Base-by-base conservation (phyloP, 1,140 invertebrate species). In the Atopsyche davidsoni region DNA sequence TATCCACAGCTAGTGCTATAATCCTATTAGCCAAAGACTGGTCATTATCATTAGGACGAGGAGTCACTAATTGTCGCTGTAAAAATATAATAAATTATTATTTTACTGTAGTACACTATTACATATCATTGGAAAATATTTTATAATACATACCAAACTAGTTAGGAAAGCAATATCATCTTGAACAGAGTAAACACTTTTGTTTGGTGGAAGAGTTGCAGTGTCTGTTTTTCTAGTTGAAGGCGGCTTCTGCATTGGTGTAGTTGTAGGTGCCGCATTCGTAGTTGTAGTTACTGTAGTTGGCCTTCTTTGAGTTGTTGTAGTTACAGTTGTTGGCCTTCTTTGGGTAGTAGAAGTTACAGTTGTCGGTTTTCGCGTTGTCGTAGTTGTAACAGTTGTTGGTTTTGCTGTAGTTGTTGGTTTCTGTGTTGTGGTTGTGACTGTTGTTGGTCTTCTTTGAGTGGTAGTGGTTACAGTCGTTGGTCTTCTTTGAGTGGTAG, bases 81-180 rank as follows among this genome's bases (percentile, higher is more conserved):
- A 56, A 56, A 1, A 13, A 34, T n/a, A 46, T 17, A 39, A 39
- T 36, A 36, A 36, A 9, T 7, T 36, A 7, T 36, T 9, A 14
- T 14, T 38, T 38, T 38, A 38, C 17, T 7, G 24, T 28, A 28
- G n/a, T 28, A 28, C 6, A 28, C n/a, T 28, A 7, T 28, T 7
- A 28, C n/a, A 7, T 7, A 28, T 28, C 25, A 7, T 28, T 36
- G 7, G 13, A 10, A 36, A 36, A 36, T 13, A 49, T 11, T 23
- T 10, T 46, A 21, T 11, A 43, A 46, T 34, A 62, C 61, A 61
- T 67, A 75, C 73, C 65, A 75, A 64, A 54, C 69, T 72, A 42
- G 69, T 64, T 18, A 75, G 57, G 57, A 75, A 75, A 24, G 63
- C 65, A 48, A 75, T 63, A 63, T 75, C 73, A 52, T 75, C 73